Percentiles rank a stretch among this genome's conserved stretches.
phyloP scores from a whole-genome alignment of 2,888 invertebrate genomes.

The Orgyia antiqua region DNA sequence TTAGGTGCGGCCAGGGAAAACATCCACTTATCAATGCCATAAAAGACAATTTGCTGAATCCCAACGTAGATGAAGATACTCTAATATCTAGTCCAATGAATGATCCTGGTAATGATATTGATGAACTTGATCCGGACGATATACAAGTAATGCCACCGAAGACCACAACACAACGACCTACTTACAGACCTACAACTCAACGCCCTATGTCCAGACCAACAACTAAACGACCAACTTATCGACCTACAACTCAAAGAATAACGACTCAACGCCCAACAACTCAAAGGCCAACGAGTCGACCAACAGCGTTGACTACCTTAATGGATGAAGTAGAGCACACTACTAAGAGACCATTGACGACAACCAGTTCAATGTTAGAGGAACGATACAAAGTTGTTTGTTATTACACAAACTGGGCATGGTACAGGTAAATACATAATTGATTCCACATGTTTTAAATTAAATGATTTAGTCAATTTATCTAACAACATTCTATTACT shows the following conservation, averaged over 20 bases:
- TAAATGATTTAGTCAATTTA: too few relatives aligned
- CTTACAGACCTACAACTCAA: slow-evolving; percentile 8
- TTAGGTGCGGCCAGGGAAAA: slow-evolving; percentile 85
- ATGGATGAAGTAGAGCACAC: slow-evolving; percentile 31
- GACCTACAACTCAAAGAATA: slow-evolving; percentile 10
- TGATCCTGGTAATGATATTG: slow-evolving; percentile 45
- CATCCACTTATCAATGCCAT: slow-evolving; percentile 90
- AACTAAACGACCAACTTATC: slow-evolving; percentile 8
- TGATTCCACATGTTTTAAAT: neutral
- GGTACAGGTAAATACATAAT: slow-evolving; percentile 80
- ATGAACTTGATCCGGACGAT: slow-evolving; percentile 61
- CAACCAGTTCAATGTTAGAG: slow-evolving; percentile 31
- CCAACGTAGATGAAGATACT: slow-evolving; percentile 34
- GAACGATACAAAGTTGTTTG: slow-evolving; percentile 88
- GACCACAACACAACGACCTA: slow-evolving; percentile 12
- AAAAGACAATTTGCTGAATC: slow-evolving; percentile 81
- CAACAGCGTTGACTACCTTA: slow-evolving; percentile 17
- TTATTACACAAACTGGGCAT: slow-evolving; percentile 96
- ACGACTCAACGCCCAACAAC: slow-evolving; percentile 28
- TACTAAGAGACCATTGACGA: slow-evolving; percentile 37
- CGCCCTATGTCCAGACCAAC: slow-evolving; percentile 10
- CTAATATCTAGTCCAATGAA: slow-evolving; percentile 33
- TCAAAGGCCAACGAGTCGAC: slow-evolving; percentile 3
- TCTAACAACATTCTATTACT: too few relatives aligned
- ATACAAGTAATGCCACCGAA: slow-evolving; percentile 55